Percentiles rank a stretch among this genome's conserved stretches.
Conservation (phyloP, 2,797 vertebrate species). For the Masticophis lateralis region DNA sequence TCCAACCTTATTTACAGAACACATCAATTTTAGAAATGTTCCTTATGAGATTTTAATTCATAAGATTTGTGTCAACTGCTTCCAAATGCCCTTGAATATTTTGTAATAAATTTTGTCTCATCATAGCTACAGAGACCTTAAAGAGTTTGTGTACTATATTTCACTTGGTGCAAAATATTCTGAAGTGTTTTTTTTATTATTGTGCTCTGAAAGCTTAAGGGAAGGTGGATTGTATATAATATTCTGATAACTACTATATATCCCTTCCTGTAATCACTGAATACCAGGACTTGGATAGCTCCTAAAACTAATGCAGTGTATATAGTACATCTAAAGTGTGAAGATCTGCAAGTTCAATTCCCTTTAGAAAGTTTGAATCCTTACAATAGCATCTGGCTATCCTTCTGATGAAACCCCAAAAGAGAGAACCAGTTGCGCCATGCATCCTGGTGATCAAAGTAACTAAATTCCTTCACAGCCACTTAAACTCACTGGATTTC, state of each 20-base stretch:
- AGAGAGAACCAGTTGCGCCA: background rate
- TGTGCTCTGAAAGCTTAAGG: background rate
- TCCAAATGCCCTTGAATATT: background rate
- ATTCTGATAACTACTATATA: background rate
- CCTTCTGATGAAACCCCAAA: background rate
- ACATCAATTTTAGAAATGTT: background rate
- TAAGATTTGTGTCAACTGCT: background rate
- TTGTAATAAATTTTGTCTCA: background rate
- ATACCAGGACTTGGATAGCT: background rate
- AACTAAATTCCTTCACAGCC: background rate
- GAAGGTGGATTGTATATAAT: background rate
- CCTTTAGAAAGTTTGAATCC: background rate
- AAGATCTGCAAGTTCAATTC: background rate
- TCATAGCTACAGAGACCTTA: background rate
- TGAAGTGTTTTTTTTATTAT: background rate
- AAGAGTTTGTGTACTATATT: constrained; percentile 7
- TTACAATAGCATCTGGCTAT: background rate
- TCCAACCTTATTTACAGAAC: constrained; percentile 40
- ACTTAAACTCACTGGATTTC: background rate
- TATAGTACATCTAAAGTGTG: background rate
- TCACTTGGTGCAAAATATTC: background rate
- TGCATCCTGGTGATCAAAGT: background rate
- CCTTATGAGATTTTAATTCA: background rate
- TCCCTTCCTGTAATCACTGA: background rate
- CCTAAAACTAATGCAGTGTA: background rate